Percentiles rank a stretch among this genome's conserved stretches.
These are phyloP conservation scores for Caenorhabditis afra DNA, from an alignment of 2,888 invertebrate species.

Conservation along the genomic window DNA sequence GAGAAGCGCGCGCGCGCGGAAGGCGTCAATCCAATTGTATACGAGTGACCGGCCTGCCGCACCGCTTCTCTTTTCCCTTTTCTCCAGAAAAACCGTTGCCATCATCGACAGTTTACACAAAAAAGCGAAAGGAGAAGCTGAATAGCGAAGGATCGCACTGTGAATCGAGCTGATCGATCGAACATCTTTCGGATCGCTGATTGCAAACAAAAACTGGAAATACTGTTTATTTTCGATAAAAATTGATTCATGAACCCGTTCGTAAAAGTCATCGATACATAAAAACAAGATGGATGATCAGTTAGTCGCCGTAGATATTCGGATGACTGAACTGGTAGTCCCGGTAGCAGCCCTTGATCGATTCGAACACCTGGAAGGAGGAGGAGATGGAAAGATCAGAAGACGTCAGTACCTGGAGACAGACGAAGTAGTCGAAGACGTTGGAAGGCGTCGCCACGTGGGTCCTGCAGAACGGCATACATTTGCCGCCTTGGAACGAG, in stretches of 20 bases:
- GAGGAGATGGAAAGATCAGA: not conserved
- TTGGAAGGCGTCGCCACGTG: constrained; percentile 76
- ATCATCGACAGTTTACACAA: constrained; percentile 30
- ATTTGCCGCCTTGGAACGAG: constrained; percentile 74
- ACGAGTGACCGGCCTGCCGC: constrained; percentile 50
- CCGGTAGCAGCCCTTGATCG: constrained; percentile 66
- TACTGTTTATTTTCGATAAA: constrained; percentile 20
- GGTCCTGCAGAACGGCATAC: constrained; percentile 78
- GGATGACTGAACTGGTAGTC: constrained; percentile 72
- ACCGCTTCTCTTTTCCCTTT: constrained; percentile 32
- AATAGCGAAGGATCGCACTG: too few relatives aligned
- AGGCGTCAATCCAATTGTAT: constrained; percentile 52
- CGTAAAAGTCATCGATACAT: constrained; percentile 30
- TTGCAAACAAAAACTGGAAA: not conserved
- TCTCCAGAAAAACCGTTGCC: constrained; percentile 22
- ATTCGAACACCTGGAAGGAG: constrained; percentile 61
- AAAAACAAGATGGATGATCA: constrained; percentile 9
- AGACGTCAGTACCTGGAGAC: constrained; percentile 57
- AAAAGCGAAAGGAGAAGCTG: too few relatives aligned
- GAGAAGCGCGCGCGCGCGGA: constrained; percentile 8
- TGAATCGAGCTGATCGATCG: not conserved
- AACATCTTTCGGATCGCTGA: not conserved
- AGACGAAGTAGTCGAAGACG: constrained; percentile 76
- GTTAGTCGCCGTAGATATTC: constrained; percentile 78
- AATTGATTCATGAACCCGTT: constrained; percentile 31